These are phyloP conservation scores for Rhagonycha fulva DNA, from an alignment of 2,888 invertebrate genomes.

Conservation along the genomic window DNA sequence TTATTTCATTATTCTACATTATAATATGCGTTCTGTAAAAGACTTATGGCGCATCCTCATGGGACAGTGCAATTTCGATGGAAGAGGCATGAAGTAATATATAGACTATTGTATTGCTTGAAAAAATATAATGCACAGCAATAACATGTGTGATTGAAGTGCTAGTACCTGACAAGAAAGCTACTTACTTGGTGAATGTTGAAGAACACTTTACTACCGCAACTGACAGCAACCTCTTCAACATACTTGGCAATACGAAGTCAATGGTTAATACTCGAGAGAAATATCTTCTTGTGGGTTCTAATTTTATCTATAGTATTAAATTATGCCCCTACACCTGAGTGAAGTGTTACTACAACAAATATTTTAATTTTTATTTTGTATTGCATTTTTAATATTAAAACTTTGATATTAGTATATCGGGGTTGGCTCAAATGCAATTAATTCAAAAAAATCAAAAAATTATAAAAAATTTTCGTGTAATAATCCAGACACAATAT, in stretches of 20 bases:
- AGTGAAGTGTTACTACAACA: background rate
- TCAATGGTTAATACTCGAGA: slow-evolving; percentile 14
- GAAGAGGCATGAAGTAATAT: slow-evolving; percentile 45
- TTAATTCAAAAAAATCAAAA: too few species aligned
- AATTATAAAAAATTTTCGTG: too few species aligned
- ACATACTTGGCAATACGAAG: slow-evolving; percentile 2
- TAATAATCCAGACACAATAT: too few species aligned
- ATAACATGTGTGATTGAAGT: slow-evolving; percentile 53
- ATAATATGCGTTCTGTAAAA: slow-evolving; percentile 49
- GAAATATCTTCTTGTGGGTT: slow-evolving; percentile 30
- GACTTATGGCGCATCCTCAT: slow-evolving; percentile 29
- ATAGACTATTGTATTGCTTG: slow-evolving; percentile 52
- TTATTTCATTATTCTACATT: slow-evolving; percentile 22
- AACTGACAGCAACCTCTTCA: slow-evolving; percentile 41
- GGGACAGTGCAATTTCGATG: slow-evolving; percentile 21
- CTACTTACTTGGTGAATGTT: slow-evolving; percentile 49
- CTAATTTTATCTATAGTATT: slow-evolving; percentile 13
- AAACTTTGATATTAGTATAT: background rate
- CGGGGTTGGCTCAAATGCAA: too few species aligned
- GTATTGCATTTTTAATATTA: background rate
- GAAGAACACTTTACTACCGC: slow-evolving; percentile 47
- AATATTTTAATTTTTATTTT: background rate
- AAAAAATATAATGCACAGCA: slow-evolving; percentile 51
- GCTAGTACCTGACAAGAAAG: slow-evolving; percentile 47
- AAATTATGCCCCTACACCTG: background rate